Evolutionary conservation across 2,797 vertebrate genomes (phyloP).

Genomic region (Paramormyrops hopkinsi): DNA sequence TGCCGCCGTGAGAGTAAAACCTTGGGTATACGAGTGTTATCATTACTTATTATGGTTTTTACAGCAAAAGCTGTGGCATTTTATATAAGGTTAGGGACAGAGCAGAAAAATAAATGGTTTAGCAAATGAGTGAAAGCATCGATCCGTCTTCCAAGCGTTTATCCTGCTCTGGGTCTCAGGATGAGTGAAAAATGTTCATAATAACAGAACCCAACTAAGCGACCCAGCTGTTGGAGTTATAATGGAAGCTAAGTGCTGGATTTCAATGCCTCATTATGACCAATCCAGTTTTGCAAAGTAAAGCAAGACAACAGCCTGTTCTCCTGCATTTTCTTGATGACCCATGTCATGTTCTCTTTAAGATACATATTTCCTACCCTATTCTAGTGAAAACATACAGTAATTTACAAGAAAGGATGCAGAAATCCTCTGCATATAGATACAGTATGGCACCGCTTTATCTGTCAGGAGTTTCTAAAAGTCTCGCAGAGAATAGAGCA

Average conservation of each 20-base stretch:
- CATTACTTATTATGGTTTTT: neutral
- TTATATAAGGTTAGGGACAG: neutral
- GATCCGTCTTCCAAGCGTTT: neutral
- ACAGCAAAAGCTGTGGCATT: neutral
- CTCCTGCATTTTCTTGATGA: neutral
- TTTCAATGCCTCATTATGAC: neutral
- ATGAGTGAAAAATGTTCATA: neutral
- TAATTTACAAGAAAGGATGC: neutral
- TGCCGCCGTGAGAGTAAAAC: neutral
- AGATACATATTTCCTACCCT: neutral
- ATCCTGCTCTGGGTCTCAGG: neutral
- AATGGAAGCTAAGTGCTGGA: neutral
- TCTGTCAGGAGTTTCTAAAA: neutral
- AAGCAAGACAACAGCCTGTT: neutral
- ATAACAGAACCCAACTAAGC: neutral
- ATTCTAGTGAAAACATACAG: neutral
- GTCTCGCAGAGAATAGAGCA: neutral
- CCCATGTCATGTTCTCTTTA: neutral
- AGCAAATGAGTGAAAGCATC: neutral
- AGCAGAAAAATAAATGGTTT: neutral
- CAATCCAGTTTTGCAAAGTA: neutral
- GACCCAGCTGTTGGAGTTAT: neutral
- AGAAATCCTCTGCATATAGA: neutral
- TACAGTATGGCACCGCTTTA: neutral
- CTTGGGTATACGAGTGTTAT: neutral